Conservation (phyloP, 2,888 invertebrate genomes). For the Phlogophora meticulosa region DNA sequence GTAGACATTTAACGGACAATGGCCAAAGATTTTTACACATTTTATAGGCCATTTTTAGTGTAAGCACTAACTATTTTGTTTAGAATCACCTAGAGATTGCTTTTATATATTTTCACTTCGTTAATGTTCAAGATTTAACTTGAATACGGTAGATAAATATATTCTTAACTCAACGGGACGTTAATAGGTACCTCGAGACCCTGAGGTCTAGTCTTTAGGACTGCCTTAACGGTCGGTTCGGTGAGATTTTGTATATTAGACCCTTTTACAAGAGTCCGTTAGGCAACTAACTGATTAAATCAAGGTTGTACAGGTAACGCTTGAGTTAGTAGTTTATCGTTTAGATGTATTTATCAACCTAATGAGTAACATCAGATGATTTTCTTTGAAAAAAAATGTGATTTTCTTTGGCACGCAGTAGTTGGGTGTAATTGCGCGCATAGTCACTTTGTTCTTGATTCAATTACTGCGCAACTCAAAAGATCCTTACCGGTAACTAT, state of each 20-base stretch:
- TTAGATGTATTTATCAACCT: neutral
- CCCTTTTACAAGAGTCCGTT: constrained; percentile 4
- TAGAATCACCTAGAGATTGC: constrained; percentile 18
- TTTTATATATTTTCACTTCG: neutral
- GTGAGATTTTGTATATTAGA: constrained; percentile 13
- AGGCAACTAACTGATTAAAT: neutral
- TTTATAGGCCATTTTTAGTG: constrained; percentile 27
- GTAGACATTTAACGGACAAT: constrained; percentile 52
- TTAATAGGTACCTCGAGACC: constrained; percentile 27
- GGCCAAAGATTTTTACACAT: constrained; percentile 55
- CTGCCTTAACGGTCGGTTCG: neutral
- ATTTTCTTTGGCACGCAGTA: no score
- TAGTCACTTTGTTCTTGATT: no score
- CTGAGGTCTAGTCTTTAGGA: constrained; percentile 4
- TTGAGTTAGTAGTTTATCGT: neutral
- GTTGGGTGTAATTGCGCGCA: no score
- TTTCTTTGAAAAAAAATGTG: no score
- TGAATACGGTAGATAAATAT: constrained; percentile 22
- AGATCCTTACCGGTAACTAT: no score
- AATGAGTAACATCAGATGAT: no score
- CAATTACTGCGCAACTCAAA: no score
- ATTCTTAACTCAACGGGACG: constrained; percentile 27
- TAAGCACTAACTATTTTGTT: constrained; percentile 4
- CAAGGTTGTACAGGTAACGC: neutral
- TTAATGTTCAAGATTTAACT: constrained; percentile 16